Percentiles rank a stretch among this genome's conserved stretches.
Evolutionary conservation across 2,113 vertebrate species (phyloP).

Genomic region (Paedocypris sp.): DNA sequence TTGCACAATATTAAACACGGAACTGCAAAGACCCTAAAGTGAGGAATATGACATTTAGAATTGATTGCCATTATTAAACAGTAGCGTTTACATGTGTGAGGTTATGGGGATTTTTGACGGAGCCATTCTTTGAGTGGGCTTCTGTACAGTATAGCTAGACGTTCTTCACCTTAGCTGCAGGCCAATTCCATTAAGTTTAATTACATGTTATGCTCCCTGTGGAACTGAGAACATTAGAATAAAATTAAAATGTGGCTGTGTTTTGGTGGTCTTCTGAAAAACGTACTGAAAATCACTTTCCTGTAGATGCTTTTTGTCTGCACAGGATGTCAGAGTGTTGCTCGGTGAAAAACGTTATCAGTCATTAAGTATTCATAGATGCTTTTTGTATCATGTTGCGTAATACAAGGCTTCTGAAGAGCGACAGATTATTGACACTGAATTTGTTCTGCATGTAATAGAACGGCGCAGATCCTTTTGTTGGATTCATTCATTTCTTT

Average conservation of each 20-base stretch:
- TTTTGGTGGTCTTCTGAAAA: neutral
- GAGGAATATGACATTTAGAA: no score
- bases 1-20: no score
- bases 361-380: conserved; percentile 24
- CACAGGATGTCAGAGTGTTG: conserved; percentile 6
- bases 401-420: neutral
- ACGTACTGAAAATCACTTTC: no score
- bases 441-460: neutral
- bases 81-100: conserved; percentile 7
- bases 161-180: conserved; percentile 45
- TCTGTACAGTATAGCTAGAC: conserved; percentile 38
- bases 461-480: neutral
- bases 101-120: conserved; percentile 5
- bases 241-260: conserved; percentile 62
- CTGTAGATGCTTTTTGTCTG: neutral
- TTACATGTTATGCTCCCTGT: conserved; percentile 62
- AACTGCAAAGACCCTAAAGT: no score
- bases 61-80: no score
- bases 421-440: neutral
- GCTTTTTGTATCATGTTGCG: conserved; percentile 4
- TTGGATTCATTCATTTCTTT: no score
- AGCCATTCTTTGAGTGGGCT: conserved; percentile 25
- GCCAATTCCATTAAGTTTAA: conserved; percentile 65
- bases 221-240: conserved; percentile 62
- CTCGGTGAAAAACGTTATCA: neutral